Percentiles rank a stretch among this genome's conserved stretches.
phyloP scores from a whole-genome alignment of 2,797 vertebrate species.

The Hyperoplus immaculatus region DNA sequence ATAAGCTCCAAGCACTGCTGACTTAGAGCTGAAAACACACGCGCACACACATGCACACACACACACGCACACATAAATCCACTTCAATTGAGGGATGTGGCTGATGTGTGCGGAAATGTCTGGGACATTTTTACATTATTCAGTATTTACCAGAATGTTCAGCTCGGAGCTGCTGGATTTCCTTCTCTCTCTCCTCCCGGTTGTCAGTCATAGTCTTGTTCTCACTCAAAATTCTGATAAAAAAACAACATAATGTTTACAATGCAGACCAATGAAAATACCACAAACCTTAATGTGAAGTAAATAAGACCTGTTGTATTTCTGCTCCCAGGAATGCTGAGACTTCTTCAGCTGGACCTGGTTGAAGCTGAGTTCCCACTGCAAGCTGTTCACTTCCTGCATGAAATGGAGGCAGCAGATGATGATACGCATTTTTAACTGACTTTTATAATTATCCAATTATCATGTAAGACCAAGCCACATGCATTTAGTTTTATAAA shows the following conservation, averaged over 20 bases:
- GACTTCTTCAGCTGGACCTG: conserved; percentile 91
- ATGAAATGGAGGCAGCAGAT: neutral
- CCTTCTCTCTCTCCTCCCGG: conserved; percentile 84
- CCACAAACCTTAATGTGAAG: neutral
- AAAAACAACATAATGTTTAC: conserved; percentile 38
- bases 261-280: neutral
- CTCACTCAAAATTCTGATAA: conserved; percentile 88
- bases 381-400: conserved; percentile 92
- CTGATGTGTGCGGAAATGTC: neutral
- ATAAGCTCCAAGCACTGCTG: conserved; percentile 89
- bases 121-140: conserved; percentile 3
- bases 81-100: neutral
- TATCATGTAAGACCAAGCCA: neutral
- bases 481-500: no score
- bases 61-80: neutral
- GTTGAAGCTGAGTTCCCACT: conserved; percentile 94
- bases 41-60: conserved; percentile 15
- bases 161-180: conserved; percentile 86
- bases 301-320: conserved; percentile 87
- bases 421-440: neutral
- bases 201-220: conserved; percentile 87
- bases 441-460: neutral
- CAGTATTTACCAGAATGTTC: conserved; percentile 88
- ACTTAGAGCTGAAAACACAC: conserved; percentile 82
- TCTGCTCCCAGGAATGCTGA: conserved; percentile 89